These are phyloP conservation scores for Ecliptopera silaceata DNA, from an alignment of 2,888 invertebrate species.

Conservation along the genomic window DNA sequence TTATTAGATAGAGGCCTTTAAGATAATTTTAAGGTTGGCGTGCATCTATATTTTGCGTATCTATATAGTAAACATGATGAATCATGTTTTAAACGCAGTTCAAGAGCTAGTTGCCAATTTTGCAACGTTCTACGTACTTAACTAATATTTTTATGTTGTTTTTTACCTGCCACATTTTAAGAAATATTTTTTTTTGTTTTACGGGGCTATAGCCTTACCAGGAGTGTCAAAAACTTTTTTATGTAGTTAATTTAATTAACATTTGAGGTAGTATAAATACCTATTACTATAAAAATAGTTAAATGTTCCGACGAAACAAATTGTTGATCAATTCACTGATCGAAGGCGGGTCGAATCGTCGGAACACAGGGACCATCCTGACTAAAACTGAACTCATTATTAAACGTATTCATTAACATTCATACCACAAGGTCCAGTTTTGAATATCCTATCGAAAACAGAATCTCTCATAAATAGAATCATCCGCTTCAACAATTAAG, in stretches of 20 bases:
- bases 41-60: no score
- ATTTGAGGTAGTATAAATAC: constrained; percentile 19
- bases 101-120: not conserved
- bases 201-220: not conserved
- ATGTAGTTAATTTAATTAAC: constrained; percentile 20
- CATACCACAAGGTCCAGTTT: no score
- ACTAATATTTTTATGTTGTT: not conserved
- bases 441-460: no score
- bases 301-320: constrained; percentile 16
- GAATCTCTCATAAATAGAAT: no score
- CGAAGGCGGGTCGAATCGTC: constrained; percentile 33
- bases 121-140: not conserved
- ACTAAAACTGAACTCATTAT: no score
- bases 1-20: constrained; percentile 1
- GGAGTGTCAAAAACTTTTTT: not conserved
- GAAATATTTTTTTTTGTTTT: no score
- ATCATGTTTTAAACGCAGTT: not conserved
- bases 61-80: no score
- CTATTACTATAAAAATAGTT: not conserved
- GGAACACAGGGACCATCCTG: constrained; percentile 4
- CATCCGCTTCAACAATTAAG: no score
- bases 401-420: no score
- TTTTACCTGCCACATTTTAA: not conserved
- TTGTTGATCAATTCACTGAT: constrained; percentile 35
- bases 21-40: not conserved